A percentile compares a stretch with the other conserved stretches of the same genome.
Evolutionary conservation across 2,797 vertebrate genomes (phyloP).

Genomic region (Borostomias antarcticus): DNA sequence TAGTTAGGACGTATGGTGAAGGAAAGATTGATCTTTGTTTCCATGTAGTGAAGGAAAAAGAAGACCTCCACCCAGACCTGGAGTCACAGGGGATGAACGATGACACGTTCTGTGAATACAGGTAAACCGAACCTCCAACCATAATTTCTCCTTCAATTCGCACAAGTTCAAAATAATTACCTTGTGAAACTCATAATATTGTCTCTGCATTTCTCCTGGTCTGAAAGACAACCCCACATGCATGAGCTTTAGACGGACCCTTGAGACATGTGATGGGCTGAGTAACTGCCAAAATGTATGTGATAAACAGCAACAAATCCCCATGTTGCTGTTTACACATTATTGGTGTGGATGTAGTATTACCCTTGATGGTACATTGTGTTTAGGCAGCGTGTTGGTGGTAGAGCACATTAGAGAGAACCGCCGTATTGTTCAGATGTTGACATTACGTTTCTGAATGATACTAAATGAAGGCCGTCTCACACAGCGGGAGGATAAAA

Average conservation of each 20-base stretch:
- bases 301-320: slow-evolving; percentile 61
- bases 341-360: slow-evolving; percentile 24
- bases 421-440: slow-evolving; percentile 33
- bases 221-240: slow-evolving; percentile 66
- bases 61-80: slow-evolving; percentile 94
- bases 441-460: slow-evolving; percentile 45
- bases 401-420: slow-evolving; percentile 44
- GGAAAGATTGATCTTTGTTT: slow-evolving; percentile 24
- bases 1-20: not conserved
- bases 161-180: slow-evolving; percentile 12
- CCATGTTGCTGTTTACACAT: slow-evolving; percentile 61
- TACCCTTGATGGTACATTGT: slow-evolving; percentile 28
- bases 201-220: slow-evolving; percentile 59
- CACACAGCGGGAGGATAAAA: slow-evolving; percentile 54
- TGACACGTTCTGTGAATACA: slow-evolving; percentile 98
- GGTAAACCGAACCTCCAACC: slow-evolving; percentile 76
- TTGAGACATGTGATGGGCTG: slow-evolving; percentile 63
- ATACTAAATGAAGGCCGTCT: slow-evolving; percentile 45
- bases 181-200: slow-evolving; percentile 39
- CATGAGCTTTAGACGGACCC: slow-evolving; percentile 59
- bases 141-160: slow-evolving; percentile 38
- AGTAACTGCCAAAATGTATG: slow-evolving; percentile 67
- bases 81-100: slow-evolving; percentile 96
- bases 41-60: slow-evolving; percentile 94
- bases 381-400: slow-evolving; percentile 41